Conservation (phyloP, 2,113 vertebrate genomes). For the Mungos mungo region DNA sequence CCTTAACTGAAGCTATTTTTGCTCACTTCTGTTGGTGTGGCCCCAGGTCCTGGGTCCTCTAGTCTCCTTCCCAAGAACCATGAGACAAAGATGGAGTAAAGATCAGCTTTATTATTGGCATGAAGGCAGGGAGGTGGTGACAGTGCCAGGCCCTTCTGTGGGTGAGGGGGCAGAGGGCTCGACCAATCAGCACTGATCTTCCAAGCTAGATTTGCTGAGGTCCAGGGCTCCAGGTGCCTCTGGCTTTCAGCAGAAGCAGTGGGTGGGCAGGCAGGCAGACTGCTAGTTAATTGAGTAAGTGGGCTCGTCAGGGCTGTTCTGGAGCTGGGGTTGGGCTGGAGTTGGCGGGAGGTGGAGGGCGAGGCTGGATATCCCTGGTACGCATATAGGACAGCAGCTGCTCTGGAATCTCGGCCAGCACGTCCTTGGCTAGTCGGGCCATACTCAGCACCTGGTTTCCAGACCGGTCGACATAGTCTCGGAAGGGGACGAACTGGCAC, state of each 20-base stretch:
- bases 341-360: conserved; percentile 76
- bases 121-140: conserved; percentile 26
- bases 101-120: conserved; percentile 73
- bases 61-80: conserved; percentile 13
- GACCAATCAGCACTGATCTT: not conserved
- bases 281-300: not conserved
- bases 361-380: conserved; percentile 92
- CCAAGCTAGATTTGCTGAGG: not conserved
- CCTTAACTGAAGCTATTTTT: not conserved
- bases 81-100: conserved; percentile 47
- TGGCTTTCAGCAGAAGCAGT: conserved; percentile 45
- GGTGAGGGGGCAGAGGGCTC: not conserved
- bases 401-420: conserved; percentile 96
- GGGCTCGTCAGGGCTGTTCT: conserved; percentile 53
- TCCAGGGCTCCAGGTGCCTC: conserved; percentile 14
- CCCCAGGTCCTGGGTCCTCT: not conserved
- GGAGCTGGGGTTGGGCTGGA: not conserved
- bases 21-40: not conserved
- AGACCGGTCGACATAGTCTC: conserved; percentile 95
- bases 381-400: conserved; percentile 98
- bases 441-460: conserved; percentile 98
- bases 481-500: conserved; percentile 95
- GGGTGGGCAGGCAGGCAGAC: not conserved
- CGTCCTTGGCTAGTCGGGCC: conserved; percentile 96
- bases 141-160: conserved; percentile 13